Evolutionary conservation across 2,888 invertebrate species (phyloP).

Genomic region (Plemyria rubiginata): DNA sequence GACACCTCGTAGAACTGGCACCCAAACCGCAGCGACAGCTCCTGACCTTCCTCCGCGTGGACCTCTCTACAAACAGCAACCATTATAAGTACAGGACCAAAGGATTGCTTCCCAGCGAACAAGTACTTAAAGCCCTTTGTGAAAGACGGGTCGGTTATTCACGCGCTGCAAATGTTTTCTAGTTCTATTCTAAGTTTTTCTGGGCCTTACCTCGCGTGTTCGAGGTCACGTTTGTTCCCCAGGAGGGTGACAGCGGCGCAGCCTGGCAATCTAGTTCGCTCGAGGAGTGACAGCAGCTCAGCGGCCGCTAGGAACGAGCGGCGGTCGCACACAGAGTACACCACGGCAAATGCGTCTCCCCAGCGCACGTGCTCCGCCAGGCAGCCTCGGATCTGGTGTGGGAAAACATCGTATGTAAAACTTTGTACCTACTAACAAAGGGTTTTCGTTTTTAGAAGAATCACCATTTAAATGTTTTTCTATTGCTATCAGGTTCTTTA

Average conservation of each 20-base stretch:
- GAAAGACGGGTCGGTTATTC: too few species aligned
- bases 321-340: slow-evolving; percentile 88
- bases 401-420: slow-evolving; percentile 9
- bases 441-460: too few species aligned
- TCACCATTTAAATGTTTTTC: too few species aligned
- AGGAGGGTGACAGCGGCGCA: slow-evolving; percentile 90
- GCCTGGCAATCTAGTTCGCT: slow-evolving; percentile 89
- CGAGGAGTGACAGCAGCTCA: slow-evolving; percentile 88
- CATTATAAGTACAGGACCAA: not conserved
- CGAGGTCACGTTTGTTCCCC: slow-evolving; percentile 93
- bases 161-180: too few species aligned
- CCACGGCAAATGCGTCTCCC: slow-evolving; percentile 93
- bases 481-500: too few species aligned
- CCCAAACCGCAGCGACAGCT: slow-evolving; percentile 89
- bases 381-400: slow-evolving; percentile 88
- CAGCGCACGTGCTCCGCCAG: slow-evolving; percentile 91
- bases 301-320: slow-evolving; percentile 87
- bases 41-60: slow-evolving; percentile 92
- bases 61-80: slow-evolving; percentile 84
- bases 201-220: slow-evolving; percentile 88
- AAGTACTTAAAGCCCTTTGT: too few species aligned
- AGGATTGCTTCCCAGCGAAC: not conserved
- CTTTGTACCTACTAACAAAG: too few species aligned
- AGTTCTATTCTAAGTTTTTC: not conserved
- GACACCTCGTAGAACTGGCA: slow-evolving; percentile 95